Base-by-base conservation (phyloP, 37 sponge, comb jelly and placozoan species). In the Ephydatia muelleri region DNA sequence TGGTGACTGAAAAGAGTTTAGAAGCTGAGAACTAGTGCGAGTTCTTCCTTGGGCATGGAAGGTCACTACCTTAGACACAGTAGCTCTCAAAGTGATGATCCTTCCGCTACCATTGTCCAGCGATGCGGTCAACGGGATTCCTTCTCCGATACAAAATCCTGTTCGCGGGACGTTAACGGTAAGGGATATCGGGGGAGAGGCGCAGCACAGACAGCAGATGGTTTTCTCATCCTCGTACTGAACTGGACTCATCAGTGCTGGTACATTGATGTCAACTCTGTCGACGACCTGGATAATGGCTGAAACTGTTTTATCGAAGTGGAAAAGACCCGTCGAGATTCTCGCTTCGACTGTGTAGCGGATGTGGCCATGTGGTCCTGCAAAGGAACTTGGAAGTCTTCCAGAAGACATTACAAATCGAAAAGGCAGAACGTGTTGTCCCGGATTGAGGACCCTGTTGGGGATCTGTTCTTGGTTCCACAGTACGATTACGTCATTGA, bases 171-270 rank as follows among this genome's bases (percentile, higher is more conserved):
- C 77, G 28, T 67, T 27, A 19, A 77, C 91, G 11, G 68, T 83
- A 32, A 93, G 69, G 6, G 68, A 32, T 21, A 93, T 82, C 32
- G 89, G 88, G 5, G 88, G 88, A 43, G 94, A 90, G 5, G 83
- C 76, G 79, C 94, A 93, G 84, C 91, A 93, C n/a, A 93, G 72
- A 79, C 91, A 93, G 71, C 94, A 80, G 11, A 93, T 70, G 19
- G 73, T 81, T 70, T 90, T 93, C 34, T 90, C 70, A 36, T 67
- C 68, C 30, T 85, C 82, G 5, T 80, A 68, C 38, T 78, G 57
- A 30, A 49, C 6, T 6, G 84, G 87, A 49, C 19, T 28, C 23
- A 76, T 49, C 5, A 91, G 80, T 0, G 25, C 72, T 28, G 91
- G 82, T 27, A 34, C 25, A 26, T 86, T 90, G 72, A 91, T 83